Percentiles rank a stretch among this genome's conserved stretches.
phyloP scores from a whole-genome alignment of 1,140 invertebrate species.

The Zaprionus africanus region DNA sequence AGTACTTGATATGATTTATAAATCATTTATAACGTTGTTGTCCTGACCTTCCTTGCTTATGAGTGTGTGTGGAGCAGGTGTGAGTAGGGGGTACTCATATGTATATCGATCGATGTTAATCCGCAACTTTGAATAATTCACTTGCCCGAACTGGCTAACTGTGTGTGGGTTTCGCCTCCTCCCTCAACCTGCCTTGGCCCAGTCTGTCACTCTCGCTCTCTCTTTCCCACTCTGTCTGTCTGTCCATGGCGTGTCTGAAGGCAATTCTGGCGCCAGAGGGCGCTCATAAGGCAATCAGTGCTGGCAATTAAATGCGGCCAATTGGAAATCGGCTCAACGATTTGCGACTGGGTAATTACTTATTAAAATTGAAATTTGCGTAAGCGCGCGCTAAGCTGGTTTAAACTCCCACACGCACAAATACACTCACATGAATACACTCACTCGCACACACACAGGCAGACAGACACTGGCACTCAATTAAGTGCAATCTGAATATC shows the following conservation, averaged over 20 bases:
- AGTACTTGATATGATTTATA: not conserved
- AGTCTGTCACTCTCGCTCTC: not conserved
- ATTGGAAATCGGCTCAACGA: slow-evolving; percentile 70
- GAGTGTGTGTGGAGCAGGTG: not conserved
- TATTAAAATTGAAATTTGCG: slow-evolving; percentile 67
- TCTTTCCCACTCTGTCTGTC: not conserved
- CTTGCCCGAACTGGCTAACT: slow-evolving; percentile 7
- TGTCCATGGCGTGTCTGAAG: slow-evolving; percentile 63
- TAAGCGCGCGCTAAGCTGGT: slow-evolving; percentile 36
- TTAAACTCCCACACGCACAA: slow-evolving; percentile 24
- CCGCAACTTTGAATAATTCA: slow-evolving; percentile 29
- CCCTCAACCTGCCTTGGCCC: slow-evolving; percentile 17
- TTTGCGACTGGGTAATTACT: slow-evolving; percentile 67
- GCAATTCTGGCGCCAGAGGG: slow-evolving; percentile 56
- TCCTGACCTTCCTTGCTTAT: slow-evolving; percentile 24
- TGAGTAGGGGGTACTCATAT: not conserved
- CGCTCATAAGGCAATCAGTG: slow-evolving; percentile 68
- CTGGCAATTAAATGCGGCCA: slow-evolving; percentile 68
- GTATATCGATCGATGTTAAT: slow-evolving; percentile 19
- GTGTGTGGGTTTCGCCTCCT: slow-evolving; percentile 1
- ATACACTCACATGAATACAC: not conserved
- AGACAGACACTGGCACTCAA: not conserved
- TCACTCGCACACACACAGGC: not conserved
- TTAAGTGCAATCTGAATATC: slow-evolving; percentile 50
- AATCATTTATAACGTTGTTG: slow-evolving; percentile 35